Percentiles rank a stretch among this genome's conserved stretches.
These are phyloP conservation scores for Platyscapa corneri DNA, from an alignment of 1,140 invertebrate species.

Conservation along the genomic window DNA sequence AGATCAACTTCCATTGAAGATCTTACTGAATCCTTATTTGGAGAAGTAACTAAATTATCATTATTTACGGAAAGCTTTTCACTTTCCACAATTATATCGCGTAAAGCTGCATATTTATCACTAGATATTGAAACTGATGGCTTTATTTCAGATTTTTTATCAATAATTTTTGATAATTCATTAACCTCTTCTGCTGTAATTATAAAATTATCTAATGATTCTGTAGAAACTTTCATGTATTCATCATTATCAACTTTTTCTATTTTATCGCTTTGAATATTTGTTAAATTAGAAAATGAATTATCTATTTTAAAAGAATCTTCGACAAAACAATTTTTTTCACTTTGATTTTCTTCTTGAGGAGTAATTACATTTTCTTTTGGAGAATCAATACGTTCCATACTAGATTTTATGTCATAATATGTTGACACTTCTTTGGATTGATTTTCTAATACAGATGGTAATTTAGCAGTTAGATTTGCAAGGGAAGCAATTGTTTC, in stretches of 20 bases:
- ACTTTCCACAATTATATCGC: slow-evolving; percentile 68
- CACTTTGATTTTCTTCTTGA: slow-evolving; percentile 45
- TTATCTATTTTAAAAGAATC: slow-evolving; percentile 32
- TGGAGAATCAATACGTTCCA: slow-evolving; percentile 37
- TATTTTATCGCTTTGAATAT: slow-evolving; percentile 27
- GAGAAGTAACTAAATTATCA: slow-evolving; percentile 56
- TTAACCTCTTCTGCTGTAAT: slow-evolving; percentile 58
- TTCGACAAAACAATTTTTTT: slow-evolving; percentile 37
- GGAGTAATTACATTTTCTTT: slow-evolving; percentile 23
- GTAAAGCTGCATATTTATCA: slow-evolving; percentile 69
- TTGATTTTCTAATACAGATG: slow-evolving; percentile 56
- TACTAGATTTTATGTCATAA: slow-evolving; percentile 52
- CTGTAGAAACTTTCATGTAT: slow-evolving; percentile 42
- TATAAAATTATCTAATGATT: slow-evolving; percentile 42
- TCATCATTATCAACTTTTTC: slow-evolving; percentile 52
- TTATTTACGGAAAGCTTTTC: slow-evolving; percentile 55
- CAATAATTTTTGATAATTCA: slow-evolving; percentile 52
- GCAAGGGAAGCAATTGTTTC: slow-evolving; percentile 60
- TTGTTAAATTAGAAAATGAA: slow-evolving; percentile 5
- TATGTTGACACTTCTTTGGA: slow-evolving; percentile 46
- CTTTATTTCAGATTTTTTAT: slow-evolving; percentile 63
- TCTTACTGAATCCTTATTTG: slow-evolving; percentile 49
- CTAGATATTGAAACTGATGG: slow-evolving; percentile 63
- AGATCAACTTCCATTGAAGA: slow-evolving; percentile 64
- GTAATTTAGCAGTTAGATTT: slow-evolving; percentile 65